Percentiles rank a stretch among this genome's conserved stretches.
Conservation (phyloP, 64 coral and sea anemone genomes). For the Catalaphyllia jardinei region DNA sequence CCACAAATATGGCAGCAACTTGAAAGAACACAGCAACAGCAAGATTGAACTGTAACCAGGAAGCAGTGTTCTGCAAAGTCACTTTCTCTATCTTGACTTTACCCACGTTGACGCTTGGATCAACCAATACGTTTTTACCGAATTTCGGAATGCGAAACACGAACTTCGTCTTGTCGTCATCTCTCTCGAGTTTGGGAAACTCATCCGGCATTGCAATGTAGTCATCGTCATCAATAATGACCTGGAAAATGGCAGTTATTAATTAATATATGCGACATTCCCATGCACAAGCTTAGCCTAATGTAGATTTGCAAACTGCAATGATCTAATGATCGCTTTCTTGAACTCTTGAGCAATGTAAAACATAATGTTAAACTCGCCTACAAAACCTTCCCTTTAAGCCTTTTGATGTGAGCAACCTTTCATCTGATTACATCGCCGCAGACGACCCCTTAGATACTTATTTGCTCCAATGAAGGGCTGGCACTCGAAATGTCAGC, state of each 20-base stretch:
- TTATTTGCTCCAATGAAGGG: no score
- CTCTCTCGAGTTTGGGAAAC: conserved; percentile 12
- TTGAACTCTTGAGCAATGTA: no score
- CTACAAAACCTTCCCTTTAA: no score
- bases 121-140: not conserved
- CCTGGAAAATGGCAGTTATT: not conserved
- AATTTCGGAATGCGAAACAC: conserved; percentile 37
- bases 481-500: no score
- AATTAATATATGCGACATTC: no score
- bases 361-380: no score
- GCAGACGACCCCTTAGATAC: no score
- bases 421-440: no score
- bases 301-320: no score
- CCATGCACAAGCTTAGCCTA: no score
- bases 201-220: conserved; percentile 13
- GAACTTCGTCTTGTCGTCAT: not conserved
- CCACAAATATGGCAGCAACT: not conserved
- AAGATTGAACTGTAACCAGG: conserved; percentile 26
- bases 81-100: not conserved
- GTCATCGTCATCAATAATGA: not conserved
- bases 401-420: no score
- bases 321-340: no score
- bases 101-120: conserved; percentile 18
- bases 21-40: not conserved
- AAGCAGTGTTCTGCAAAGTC: not conserved